Percentiles rank a stretch among this genome's conserved stretches.
These are phyloP conservation scores for Tachina fera DNA, from an alignment of 2,888 invertebrate species.

Conservation along the genomic window DNA sequence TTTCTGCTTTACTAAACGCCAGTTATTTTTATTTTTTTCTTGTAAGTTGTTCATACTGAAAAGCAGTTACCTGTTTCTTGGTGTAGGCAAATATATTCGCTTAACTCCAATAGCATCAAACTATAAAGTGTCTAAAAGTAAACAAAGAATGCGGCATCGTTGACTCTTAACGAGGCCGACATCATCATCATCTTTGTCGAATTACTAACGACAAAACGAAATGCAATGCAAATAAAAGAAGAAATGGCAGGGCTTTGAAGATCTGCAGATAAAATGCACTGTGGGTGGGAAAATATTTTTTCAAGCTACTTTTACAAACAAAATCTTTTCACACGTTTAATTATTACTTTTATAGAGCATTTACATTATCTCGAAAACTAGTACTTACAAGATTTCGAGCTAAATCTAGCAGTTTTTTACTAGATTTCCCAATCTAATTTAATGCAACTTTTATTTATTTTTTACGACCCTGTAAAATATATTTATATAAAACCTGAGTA, in stretches of 20 bases:
- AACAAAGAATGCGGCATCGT: conserved; percentile 78
- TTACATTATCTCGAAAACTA: too few relatives aligned
- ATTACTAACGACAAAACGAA: conserved; percentile 48
- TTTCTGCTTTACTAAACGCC: conserved; percentile 47
- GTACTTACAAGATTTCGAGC: too few relatives aligned
- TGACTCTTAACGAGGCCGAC: conserved; percentile 81
- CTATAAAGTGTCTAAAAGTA: conserved; percentile 68
- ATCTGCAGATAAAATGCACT: conserved; percentile 14
- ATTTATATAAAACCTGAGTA: too few relatives aligned
- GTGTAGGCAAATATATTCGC: too few relatives aligned
- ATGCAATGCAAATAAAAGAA: conserved; percentile 3
- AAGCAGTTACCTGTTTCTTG: conserved; percentile 18
- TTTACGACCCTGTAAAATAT: too few relatives aligned
- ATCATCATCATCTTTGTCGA: conserved; percentile 74
- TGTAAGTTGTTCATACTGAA: conserved; percentile 11
- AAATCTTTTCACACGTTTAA: too few relatives aligned
- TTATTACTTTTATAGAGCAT: too few relatives aligned
- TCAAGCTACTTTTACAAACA: too few relatives aligned
- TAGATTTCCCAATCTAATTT: too few relatives aligned
- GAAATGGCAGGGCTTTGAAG: conserved; percentile 7
- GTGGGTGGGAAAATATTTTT: not conserved
- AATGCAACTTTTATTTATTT: too few relatives aligned
- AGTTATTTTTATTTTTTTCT: conserved; percentile 6
- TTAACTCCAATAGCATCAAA: conserved; percentile 33
- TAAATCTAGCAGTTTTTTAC: too few relatives aligned